These are phyloP conservation scores for Salvelinus namaycush DNA, from an alignment of 2,113 vertebrate species.

Conservation along the genomic window DNA sequence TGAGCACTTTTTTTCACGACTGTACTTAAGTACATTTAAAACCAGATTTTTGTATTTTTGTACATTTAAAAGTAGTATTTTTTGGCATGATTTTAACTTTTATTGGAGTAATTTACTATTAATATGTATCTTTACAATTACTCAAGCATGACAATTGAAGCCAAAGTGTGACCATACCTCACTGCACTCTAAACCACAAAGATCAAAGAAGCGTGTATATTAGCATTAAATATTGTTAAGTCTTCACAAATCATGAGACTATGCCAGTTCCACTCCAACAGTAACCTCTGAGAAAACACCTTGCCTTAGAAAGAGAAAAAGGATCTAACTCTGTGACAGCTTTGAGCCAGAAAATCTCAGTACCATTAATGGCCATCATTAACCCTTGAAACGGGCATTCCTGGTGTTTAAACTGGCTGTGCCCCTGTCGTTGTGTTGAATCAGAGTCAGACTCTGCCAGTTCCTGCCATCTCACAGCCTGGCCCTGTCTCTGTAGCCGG, in stretches of 20 bases:
- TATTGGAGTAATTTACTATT: too few relatives aligned
- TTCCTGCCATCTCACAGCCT: constrained; percentile 58
- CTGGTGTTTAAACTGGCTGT: constrained; percentile 31
- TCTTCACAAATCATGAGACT: neutral
- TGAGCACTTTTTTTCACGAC: too few relatives aligned
- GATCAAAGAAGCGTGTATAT: too few relatives aligned
- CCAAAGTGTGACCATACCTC: too few relatives aligned
- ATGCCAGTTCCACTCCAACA: neutral
- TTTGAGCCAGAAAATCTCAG: neutral
- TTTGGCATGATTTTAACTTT: too few relatives aligned
- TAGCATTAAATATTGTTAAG: too few relatives aligned
- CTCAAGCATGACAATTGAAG: too few relatives aligned
- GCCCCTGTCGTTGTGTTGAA: constrained; percentile 42
- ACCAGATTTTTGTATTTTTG: too few relatives aligned
- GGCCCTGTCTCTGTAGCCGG: constrained; percentile 55
- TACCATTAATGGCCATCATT: neutral
- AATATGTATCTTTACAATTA: too few relatives aligned
- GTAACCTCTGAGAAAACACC: neutral
- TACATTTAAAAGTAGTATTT: too few relatives aligned
- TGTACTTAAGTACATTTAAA: too few relatives aligned
- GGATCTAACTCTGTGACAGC: neutral
- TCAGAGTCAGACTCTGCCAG: constrained; percentile 47
- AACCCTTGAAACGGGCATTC: constrained; percentile 42
- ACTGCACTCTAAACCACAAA: too few relatives aligned
- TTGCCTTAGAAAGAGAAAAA: neutral